These are phyloP conservation scores for Drosophila busckii DNA, from an alignment of 1,140 invertebrate species.

Conservation along the genomic window DNA sequence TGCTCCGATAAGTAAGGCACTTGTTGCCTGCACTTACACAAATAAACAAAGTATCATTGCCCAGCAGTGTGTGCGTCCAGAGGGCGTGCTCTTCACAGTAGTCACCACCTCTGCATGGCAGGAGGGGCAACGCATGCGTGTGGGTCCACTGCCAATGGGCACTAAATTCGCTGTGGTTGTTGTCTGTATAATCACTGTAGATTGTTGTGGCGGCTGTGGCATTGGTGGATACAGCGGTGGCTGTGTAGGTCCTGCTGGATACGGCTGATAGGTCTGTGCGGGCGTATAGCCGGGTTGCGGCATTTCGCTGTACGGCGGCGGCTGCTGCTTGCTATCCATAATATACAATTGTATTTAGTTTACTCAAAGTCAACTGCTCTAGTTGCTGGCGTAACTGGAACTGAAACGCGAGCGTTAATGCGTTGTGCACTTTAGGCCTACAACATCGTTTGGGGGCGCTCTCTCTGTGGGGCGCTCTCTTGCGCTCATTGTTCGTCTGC, in stretches of 20 bases:
- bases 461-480: too few relatives aligned
- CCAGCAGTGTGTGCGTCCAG: constrained; percentile 82
- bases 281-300: constrained; percentile 73
- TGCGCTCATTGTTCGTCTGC: too few relatives aligned
- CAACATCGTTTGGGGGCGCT: too few relatives aligned
- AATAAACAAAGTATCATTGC: constrained; percentile 82
- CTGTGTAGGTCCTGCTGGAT: constrained; percentile 50
- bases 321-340: constrained; percentile 79
- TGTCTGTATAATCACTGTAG: constrained; percentile 80
- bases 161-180: constrained; percentile 57
- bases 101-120: constrained; percentile 81
- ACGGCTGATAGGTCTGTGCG: constrained; percentile 61
- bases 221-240: constrained; percentile 57
- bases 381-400: too few relatives aligned
- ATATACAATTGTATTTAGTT: background rate
- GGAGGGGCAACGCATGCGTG: constrained; percentile 80
- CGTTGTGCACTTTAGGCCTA: too few relatives aligned
- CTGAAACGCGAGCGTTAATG: too few relatives aligned
- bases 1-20: background rate
- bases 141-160: constrained; percentile 79
- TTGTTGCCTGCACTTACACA: constrained; percentile 78
- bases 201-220: constrained; percentile 42
- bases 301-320: constrained; percentile 79
- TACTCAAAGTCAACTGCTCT: constrained; percentile 17
- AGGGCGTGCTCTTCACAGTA: constrained; percentile 80